A percentile compares a stretch with the other conserved stretches of the same genome.
Conservation (phyloP, 2,888 invertebrate genomes). For the Anoplius nigerrimus region DNA sequence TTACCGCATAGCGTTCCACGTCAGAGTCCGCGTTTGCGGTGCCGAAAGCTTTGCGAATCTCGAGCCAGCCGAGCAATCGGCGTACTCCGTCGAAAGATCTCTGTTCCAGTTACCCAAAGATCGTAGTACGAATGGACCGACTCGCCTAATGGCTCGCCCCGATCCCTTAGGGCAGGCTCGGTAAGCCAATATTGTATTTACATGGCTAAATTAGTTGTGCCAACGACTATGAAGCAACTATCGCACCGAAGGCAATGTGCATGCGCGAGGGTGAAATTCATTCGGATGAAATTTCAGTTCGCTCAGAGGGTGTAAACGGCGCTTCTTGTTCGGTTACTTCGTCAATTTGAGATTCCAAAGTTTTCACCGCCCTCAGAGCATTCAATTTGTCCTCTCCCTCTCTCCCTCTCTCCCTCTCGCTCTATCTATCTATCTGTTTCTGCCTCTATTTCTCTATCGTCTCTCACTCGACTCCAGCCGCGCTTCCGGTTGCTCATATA, state of each 20-base stretch:
- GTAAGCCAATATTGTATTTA: slow-evolving; percentile 49
- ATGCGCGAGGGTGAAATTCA: slow-evolving; percentile 20
- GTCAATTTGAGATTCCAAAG: not conserved
- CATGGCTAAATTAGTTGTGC: slow-evolving; percentile 46
- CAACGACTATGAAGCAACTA: slow-evolving; percentile 23
- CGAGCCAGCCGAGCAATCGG: too few species aligned
- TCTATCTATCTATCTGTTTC: not conserved
- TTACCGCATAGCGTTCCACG: too few species aligned
- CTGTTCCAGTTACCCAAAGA: slow-evolving; percentile 2
- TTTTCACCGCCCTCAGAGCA: not conserved
- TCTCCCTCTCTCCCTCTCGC: not conserved
- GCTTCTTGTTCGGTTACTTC: slow-evolving; percentile 2
- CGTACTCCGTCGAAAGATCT: too few species aligned
- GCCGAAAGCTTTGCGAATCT: too few species aligned
- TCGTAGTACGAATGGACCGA: slow-evolving; percentile 11
- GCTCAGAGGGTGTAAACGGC: not conserved
- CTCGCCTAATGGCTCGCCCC: slow-evolving; percentile 20
- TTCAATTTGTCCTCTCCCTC: not conserved
- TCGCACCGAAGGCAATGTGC: not conserved
- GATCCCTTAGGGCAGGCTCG: slow-evolving; percentile 27
- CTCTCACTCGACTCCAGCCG: too few species aligned
- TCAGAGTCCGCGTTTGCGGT: too few species aligned
- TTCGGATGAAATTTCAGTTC: slow-evolving; percentile 35
- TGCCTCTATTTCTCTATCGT: not conserved
- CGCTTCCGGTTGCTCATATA: too few species aligned